Conservation (phyloP, 1,140 invertebrate genomes). For the Apis mellifera region DNA sequence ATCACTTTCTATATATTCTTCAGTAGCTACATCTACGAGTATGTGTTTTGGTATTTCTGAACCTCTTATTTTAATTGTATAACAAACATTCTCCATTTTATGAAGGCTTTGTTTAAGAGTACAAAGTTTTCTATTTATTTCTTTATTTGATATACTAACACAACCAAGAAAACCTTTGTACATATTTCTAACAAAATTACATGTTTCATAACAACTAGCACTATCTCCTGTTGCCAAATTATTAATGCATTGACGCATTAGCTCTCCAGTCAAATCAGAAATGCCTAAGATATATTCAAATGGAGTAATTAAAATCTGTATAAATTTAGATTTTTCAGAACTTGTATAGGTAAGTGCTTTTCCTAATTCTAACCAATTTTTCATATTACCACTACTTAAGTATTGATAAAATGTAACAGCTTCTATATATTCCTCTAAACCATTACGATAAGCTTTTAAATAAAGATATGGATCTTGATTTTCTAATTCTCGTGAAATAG, state of each 20-base stretch:
- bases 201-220: conserved; percentile 88
- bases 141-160: conserved; percentile 82
- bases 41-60: conserved; percentile 88
- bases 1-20: conserved; percentile 79
- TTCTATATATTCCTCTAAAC: conserved; percentile 94
- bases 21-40: conserved; percentile 83
- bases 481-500: conserved; percentile 88
- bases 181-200: conserved; percentile 87
- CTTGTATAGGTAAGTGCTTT: conserved; percentile 75
- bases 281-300: conserved; percentile 92
- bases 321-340: conserved; percentile 50
- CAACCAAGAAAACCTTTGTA: conserved; percentile 87
- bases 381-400: conserved; percentile 79
- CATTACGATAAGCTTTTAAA: conserved; percentile 87
- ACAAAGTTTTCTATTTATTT: conserved; percentile 87
- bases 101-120: conserved; percentile 87
- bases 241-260: conserved; percentile 94
- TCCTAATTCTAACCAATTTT: conserved; percentile 80
- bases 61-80: conserved; percentile 90
- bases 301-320: conserved; percentile 80
- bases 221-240: conserved; percentile 89
- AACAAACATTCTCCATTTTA: conserved; percentile 94
- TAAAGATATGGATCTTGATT: conserved; percentile 89
- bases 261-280: conserved; percentile 93
- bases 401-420: conserved; percentile 90